These are phyloP conservation scores for Zenarchopterus dispar DNA, from an alignment of 2,797 vertebrate species.

Conservation along the genomic window DNA sequence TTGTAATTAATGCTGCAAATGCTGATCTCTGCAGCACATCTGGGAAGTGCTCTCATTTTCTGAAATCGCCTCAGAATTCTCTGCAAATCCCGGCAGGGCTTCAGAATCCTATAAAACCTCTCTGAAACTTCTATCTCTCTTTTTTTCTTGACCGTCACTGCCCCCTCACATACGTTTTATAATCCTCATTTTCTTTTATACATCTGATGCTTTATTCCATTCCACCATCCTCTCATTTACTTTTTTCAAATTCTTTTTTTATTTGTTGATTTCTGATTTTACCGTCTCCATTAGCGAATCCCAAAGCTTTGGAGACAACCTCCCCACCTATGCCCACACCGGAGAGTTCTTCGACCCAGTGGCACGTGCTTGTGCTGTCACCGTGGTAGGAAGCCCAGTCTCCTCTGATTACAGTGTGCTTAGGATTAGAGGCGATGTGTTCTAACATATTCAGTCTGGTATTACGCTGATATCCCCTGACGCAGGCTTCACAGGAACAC, in stretches of 20 bases:
- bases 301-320: constrained; percentile 9
- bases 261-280: too few species aligned
- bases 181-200: constrained; percentile 2
- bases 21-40: constrained; percentile 74
- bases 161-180: background rate
- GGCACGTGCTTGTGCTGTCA: constrained; percentile 52
- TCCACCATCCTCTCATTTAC: background rate
- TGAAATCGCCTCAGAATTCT: constrained; percentile 80
- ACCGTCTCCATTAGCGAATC: background rate
- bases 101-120: constrained; percentile 72
- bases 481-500: constrained; percentile 50
- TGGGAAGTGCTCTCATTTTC: constrained; percentile 79
- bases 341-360: constrained; percentile 42
- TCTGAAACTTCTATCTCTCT: constrained; percentile 39
- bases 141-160: constrained; percentile 51
- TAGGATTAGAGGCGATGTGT: constrained; percentile 79
- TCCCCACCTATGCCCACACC: constrained; percentile 12
- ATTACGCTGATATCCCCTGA: constrained; percentile 76
- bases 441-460: constrained; percentile 78
- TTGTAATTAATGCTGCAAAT: constrained; percentile 85
- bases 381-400: constrained; percentile 66
- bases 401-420: constrained; percentile 79
- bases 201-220: constrained; percentile 18
- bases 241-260: background rate
- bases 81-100: constrained; percentile 72